These are phyloP conservation scores for Sakesphorus luctuosus DNA, from an alignment of 2,113 vertebrate species.

Conservation along the genomic window DNA sequence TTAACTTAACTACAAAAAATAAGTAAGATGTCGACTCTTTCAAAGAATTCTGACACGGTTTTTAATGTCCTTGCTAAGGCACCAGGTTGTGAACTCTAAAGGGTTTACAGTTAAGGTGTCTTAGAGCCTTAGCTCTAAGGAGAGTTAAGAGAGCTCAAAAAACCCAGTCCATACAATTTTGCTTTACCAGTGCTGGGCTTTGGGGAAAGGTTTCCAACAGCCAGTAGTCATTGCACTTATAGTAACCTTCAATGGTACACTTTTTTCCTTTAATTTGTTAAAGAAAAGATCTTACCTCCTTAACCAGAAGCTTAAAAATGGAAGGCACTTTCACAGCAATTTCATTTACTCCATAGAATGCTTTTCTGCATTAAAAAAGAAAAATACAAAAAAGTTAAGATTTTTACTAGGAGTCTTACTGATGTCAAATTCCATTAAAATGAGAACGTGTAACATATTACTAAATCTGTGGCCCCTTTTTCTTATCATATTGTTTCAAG, in stretches of 20 bases:
- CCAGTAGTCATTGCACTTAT: not conserved
- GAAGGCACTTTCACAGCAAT: slow-evolving; percentile 99
- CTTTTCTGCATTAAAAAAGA: slow-evolving; percentile 79
- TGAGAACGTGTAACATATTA: not conserved
- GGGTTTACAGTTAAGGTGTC: not conserved
- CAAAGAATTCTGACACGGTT: not conserved
- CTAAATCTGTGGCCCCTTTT: not conserved
- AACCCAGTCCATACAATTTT: not conserved
- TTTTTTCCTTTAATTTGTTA: not conserved
- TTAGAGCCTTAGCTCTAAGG: not conserved
- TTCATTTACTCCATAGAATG: slow-evolving; percentile 97
- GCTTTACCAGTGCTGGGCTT: not conserved
- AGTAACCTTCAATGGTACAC: not conserved
- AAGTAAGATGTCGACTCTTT: not conserved
- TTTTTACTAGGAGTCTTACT: not conserved
- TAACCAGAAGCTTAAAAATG: slow-evolving; percentile 97
- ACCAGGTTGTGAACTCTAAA: not conserved
- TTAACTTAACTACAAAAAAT: not conserved
- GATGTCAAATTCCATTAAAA: not conserved
- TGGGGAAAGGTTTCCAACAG: not conserved
- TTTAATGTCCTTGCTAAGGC: not conserved
- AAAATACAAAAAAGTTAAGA: not conserved
- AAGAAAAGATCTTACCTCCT: slow-evolving; percentile 84
- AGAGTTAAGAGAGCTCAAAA: not conserved
- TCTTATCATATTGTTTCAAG: not conserved